Evolutionary conservation across 2,888 invertebrate genomes (phyloP).

Genomic region (Lomographa bimaculata): DNA sequence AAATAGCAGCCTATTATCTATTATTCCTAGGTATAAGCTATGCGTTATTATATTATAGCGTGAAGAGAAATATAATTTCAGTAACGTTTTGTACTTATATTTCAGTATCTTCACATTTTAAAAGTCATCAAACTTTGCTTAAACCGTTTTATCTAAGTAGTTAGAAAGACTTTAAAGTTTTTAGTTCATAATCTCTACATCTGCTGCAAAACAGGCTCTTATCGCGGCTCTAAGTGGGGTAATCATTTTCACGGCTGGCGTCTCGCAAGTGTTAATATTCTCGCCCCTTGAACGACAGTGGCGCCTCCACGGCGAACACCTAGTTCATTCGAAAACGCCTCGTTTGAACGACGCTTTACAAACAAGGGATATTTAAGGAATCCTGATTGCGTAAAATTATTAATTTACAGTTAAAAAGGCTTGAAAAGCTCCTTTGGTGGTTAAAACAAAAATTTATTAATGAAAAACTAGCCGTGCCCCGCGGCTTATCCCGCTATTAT

Average conservation of each 20-base stretch:
- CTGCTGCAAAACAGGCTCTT: slow-evolving; percentile 35
- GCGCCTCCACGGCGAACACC: slow-evolving; percentile 23
- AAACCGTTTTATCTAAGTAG: no score
- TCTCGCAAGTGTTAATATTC: slow-evolving; percentile 44
- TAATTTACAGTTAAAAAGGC: slow-evolving; percentile 12
- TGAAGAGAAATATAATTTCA: no score
- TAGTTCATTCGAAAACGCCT: slow-evolving; percentile 15
- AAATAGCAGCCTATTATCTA: no score
- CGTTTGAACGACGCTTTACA: slow-evolving; percentile 10
- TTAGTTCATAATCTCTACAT: slow-evolving; percentile 22
- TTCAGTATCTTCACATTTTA: no score
- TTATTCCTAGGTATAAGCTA: no score
- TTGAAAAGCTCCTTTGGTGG: slow-evolving; percentile 12
- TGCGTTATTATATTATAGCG: no score
- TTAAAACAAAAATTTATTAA: no score
- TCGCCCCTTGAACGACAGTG: slow-evolving; percentile 35
- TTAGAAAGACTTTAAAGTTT: no score
- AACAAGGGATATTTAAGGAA: slow-evolving; percentile 18
- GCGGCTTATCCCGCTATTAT: no score
- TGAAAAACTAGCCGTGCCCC: no score
- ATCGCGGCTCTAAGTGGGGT: slow-evolving; percentile 47
- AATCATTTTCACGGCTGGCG: slow-evolving; percentile 49
- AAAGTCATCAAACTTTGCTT: no score
- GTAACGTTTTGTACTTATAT: no score
- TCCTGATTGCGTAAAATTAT: slow-evolving; percentile 14